Conservation (phyloP, 2,888 invertebrate genomes). For the Synanthedon myopaeformis region DNA sequence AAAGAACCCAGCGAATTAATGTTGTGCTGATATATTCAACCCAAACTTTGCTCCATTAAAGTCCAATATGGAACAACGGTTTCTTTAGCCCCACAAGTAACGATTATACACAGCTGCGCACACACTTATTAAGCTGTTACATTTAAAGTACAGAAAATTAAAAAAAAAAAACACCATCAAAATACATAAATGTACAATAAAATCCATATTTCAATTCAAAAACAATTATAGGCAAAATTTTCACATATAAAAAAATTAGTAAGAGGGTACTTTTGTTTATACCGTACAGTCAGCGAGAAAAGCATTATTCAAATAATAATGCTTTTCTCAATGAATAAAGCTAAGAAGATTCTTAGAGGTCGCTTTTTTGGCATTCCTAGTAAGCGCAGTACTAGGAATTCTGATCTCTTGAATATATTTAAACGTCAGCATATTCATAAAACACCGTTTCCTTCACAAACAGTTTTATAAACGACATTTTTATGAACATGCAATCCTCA, state of each 20-base stretch:
- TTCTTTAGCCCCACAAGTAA: conserved; percentile 52
- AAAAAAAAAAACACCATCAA: conserved; percentile 2
- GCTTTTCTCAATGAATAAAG: no score
- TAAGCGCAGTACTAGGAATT: no score
- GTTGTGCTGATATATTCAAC: conserved; percentile 29
- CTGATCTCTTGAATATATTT: no score
- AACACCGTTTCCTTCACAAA: no score
- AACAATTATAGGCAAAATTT: not conserved
- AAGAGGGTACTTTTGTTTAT: no score
- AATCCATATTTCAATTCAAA: not conserved
- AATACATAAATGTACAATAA: not conserved
- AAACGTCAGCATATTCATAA: no score
- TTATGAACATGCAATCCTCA: no score
- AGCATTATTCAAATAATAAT: no score
- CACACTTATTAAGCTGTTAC: conserved; percentile 61
- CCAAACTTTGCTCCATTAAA: conserved; percentile 20
- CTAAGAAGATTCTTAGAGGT: no score
- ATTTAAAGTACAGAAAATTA: conserved; percentile 17
- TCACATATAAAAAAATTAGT: conserved; percentile 3
- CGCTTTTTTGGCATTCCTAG: no score
- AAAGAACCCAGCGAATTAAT: conserved; percentile 40
- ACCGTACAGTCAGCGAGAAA: no score
- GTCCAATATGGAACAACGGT: not conserved
- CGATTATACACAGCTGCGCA: conserved; percentile 64
- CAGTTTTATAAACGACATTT: no score